Evolutionary conservation across 1,140 invertebrate species (phyloP).

Genomic region (Psix sp.): DNA sequence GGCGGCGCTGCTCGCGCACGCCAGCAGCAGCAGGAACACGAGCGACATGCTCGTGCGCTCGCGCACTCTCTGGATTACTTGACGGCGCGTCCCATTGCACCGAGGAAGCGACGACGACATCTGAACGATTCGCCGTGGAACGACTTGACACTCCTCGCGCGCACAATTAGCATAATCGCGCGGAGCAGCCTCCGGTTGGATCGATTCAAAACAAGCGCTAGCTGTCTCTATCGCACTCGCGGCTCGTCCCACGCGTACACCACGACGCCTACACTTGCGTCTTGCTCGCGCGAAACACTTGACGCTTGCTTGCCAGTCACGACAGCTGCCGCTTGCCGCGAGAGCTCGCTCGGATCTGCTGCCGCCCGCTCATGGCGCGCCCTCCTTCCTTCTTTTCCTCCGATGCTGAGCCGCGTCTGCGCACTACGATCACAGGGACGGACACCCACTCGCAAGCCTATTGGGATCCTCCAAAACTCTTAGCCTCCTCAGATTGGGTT

Average conservation of each 20-base stretch:
- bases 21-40: conserved; percentile 6
- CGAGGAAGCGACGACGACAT: conserved; percentile 13
- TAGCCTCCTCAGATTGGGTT: too few species aligned
- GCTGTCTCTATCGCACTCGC: conserved; percentile 16
- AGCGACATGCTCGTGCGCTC: conserved; percentile 3
- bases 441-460: conserved; percentile 2
- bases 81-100: conserved; percentile 22
- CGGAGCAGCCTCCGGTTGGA: conserved; percentile 23
- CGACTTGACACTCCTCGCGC: conserved; percentile 23
- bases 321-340: conserved; percentile 8
- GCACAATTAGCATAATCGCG: conserved; percentile 59
- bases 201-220: conserved; percentile 27
- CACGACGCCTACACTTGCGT: conserved; percentile 41
- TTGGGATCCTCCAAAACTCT: too few species aligned
- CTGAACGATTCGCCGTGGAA: conserved; percentile 12
- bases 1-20: conserved; percentile 5
- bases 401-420: conserved; percentile 1
- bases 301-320: conserved; percentile 11
- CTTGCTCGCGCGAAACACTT: conserved; percentile 13
- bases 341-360: conserved; percentile 16
- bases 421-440: neutral
- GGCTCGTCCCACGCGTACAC: neutral
- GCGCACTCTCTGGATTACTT: conserved; percentile 13
- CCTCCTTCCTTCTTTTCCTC: neutral
- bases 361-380: neutral